phyloP scores from a whole-genome alignment of 2,888 invertebrate genomes.

The Cyaniris semiargus region DNA sequence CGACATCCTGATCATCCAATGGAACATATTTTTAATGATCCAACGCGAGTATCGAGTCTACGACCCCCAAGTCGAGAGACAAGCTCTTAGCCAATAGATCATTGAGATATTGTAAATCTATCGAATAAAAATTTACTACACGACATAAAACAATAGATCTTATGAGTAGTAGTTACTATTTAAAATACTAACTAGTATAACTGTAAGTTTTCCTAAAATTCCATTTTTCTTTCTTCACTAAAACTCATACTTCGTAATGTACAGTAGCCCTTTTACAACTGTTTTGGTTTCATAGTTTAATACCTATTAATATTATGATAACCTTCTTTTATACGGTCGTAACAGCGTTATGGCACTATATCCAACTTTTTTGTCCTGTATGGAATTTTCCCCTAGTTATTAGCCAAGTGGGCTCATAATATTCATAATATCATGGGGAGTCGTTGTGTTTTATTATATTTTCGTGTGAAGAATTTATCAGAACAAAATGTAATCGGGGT shows the following conservation, averaged over 20 bases:
- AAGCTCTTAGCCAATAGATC: no score
- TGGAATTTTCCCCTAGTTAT: slow-evolving; percentile 6
- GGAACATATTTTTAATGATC: no score
- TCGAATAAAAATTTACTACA: no score
- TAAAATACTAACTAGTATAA: no score
- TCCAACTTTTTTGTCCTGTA: slow-evolving; percentile 19
- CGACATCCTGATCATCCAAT: no score
- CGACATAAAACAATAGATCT: no score
- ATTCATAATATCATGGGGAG: slow-evolving; percentile 16
- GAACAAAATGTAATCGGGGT: not conserved
- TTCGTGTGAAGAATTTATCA: slow-evolving; percentile 30
- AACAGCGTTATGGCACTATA: slow-evolving; percentile 15
- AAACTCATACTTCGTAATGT: not conserved
- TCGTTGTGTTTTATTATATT: slow-evolving; percentile 19
- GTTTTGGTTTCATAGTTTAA: slow-evolving; percentile 14
- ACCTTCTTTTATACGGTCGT: slow-evolving; percentile 25
- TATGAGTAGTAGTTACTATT: no score
- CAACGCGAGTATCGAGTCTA: no score
- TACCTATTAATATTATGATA: slow-evolving; percentile 14
- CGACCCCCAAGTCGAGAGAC: no score
- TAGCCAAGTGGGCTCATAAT: slow-evolving; percentile 25
- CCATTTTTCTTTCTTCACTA: not conserved
- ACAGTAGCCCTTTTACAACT: slow-evolving; percentile 16
- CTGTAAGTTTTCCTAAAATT: no score
- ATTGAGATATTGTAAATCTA: no score